Evolutionary conservation across 2,113 vertebrate genomes (phyloP).

Genomic region (Suricata suricatta): DNA sequence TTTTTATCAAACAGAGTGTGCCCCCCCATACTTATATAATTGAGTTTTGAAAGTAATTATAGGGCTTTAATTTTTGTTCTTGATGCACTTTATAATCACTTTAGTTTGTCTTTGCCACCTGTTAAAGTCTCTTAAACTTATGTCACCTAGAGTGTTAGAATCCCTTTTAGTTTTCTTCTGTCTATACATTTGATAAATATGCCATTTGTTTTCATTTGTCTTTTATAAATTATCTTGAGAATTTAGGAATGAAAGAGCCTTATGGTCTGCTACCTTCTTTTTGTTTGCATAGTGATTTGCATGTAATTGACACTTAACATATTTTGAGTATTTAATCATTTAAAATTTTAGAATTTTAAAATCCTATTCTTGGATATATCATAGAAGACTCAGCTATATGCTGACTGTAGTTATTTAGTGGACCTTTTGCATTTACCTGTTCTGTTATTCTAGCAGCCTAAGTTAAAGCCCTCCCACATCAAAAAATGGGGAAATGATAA

Average conservation of each 20-base stretch:
- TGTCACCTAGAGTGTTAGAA: background rate
- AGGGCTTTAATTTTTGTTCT: constrained; percentile 15
- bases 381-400: background rate
- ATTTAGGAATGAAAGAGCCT: background rate
- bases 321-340: background rate
- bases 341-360: background rate
- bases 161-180: constrained; percentile 25
- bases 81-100: background rate
- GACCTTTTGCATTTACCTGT: background rate
- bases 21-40: background rate
- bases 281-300: background rate
- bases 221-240: background rate
- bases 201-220: background rate
- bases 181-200: background rate
- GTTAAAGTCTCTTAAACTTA: background rate
- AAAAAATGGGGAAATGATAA: background rate
- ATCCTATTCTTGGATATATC: background rate
- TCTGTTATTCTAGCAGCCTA: background rate
- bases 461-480: background rate
- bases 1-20: background rate
- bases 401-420: background rate
- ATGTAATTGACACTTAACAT: background rate
- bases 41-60: background rate
- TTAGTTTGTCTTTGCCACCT: background rate
- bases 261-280: background rate